A percentile compares a stretch with the other conserved stretches of the same genome.
Conservation (phyloP, 2,113 vertebrate genomes). For the Gavialis gangeticus region DNA sequence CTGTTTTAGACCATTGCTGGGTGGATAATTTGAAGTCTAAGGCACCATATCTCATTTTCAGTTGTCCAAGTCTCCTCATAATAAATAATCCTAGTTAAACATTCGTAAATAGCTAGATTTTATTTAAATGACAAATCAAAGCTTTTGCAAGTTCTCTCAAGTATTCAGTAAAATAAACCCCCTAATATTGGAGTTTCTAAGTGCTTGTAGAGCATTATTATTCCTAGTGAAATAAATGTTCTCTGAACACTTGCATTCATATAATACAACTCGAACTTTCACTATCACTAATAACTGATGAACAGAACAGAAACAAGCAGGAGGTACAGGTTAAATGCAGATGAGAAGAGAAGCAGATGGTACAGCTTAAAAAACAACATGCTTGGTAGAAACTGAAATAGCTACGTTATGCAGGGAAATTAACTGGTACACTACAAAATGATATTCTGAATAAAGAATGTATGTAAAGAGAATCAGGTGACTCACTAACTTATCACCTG, state of each 20-base stretch:
- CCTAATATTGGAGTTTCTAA: background rate
- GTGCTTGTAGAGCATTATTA: slow-evolving; percentile 1
- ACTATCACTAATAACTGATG: slow-evolving; percentile 4
- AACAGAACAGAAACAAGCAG: slow-evolving; percentile 30
- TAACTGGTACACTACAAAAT: background rate
- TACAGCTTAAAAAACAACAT: slow-evolving; percentile 3
- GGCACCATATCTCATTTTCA: background rate
- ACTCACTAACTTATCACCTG: slow-evolving; percentile 10
- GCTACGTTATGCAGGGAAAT: slow-evolving; percentile 35
- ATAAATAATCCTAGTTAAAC: slow-evolving; percentile 29
- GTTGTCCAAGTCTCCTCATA: background rate
- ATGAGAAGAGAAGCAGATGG: slow-evolving; percentile 35
- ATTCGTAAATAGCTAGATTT: slow-evolving; percentile 5
- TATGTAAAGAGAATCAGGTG: slow-evolving; percentile 25
- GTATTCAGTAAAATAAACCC: slow-evolving; percentile 16
- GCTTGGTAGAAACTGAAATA: slow-evolving; percentile 5
- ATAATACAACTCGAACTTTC: slow-evolving; percentile 21
- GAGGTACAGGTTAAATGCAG: background rate
- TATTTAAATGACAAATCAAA: background rate
- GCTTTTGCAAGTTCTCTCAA: background rate
- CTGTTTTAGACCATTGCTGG: background rate
- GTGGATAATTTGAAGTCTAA: background rate
- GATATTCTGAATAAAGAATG: slow-evolving; percentile 22
- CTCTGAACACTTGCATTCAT: slow-evolving; percentile 28
- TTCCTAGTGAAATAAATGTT: background rate